Evolutionary conservation across 2,888 invertebrate genomes (phyloP), one percentile per base, ranked within the genome.

Genomic region (Phaedon cochleariae): DNA sequence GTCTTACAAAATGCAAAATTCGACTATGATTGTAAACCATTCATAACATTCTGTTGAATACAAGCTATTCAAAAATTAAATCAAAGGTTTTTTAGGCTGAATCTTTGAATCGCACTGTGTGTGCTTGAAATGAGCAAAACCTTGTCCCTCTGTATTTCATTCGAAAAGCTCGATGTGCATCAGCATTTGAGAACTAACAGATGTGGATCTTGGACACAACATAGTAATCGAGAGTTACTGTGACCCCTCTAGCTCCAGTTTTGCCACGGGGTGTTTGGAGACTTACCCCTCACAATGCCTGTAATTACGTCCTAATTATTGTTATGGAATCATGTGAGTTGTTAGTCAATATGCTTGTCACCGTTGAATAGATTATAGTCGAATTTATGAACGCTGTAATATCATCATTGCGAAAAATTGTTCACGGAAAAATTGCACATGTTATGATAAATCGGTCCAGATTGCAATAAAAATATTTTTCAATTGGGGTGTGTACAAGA

Each of bases 301-400:
- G 68, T 76, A 78, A 78, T 78, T 76, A 76, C 69, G 64, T 63
- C 69, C 69, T 74, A 77, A 78, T 78, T 74, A 76, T 73, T 73
- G 71, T 77, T 76, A 76, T 74, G 73, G 72, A 73, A 74, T 73
- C 73, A 73, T 72, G 75, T 70, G 71, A 71, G 72, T 70, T 72
- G 71, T 73, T 73, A 74, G 75, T 74, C 75, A 75, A 75, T 73
- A 74, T 70, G 74, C 71, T 57, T 68, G 71, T 73, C 71, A 68
- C 66, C 72, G 67, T 68, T 70, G 46, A 57, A 57, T 57, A 57
- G 57, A 57, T 57, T 45, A 57, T 22, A 45, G 45, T 41, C 41
- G 18, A 57, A 57, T 57, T 57, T 45, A 48, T 48, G 48, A 57
- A 15, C 15, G 15, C 15, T 4, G 41, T 41, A 15, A 41, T 41